Conservation (phyloP, 30 jellyfish, hydroid and myxozoan species). For the Turritopsis dohrnii region DNA sequence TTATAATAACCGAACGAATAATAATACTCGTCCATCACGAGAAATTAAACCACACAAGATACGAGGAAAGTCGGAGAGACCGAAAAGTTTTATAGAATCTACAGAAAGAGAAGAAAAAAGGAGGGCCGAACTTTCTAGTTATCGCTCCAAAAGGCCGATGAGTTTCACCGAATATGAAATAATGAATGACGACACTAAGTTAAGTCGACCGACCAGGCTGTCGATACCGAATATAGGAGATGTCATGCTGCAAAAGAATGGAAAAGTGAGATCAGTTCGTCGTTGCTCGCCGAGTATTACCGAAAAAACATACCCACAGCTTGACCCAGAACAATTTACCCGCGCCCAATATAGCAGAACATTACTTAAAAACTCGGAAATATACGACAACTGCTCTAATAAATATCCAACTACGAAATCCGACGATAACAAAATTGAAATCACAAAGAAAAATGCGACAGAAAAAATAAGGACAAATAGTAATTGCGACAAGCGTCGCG, state of each 20-base stretch:
- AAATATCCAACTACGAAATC: not conserved
- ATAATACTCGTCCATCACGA: not conserved
- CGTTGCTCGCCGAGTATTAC: not conserved
- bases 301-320: not conserved
- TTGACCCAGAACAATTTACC: not conserved
- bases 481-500: not conserved
- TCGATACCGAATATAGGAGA: constrained; percentile 10
- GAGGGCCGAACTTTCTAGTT: not conserved
- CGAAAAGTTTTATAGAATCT: not conserved
- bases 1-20: not conserved
- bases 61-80: not conserved
- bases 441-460: not conserved
- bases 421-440: not conserved
- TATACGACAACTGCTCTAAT: not conserved
- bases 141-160: not conserved
- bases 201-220: not conserved
- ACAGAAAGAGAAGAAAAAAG: not conserved
- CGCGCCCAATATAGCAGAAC: not conserved
- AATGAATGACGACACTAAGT: not conserved
- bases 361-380: not conserved
- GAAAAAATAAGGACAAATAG: not conserved
- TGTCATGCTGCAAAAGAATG: not conserved
- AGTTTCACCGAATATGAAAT: not conserved
- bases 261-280: constrained; percentile 6
- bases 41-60: not conserved